phyloP scores from a whole-genome alignment of 2,113 vertebrate species.

The Labeo catla region DNA sequence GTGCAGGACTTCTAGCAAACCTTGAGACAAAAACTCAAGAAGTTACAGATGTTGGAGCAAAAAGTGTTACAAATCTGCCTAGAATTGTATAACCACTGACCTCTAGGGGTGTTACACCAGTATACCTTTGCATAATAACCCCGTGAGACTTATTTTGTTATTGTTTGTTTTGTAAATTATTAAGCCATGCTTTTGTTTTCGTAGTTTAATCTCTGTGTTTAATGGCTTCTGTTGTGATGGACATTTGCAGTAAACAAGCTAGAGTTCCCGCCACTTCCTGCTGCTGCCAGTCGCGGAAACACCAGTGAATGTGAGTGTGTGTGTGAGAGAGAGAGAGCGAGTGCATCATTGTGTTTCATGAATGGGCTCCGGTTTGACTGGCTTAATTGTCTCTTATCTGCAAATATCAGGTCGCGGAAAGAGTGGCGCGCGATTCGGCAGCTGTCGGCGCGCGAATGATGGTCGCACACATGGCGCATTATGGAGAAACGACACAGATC shows the following conservation, averaged over 20 bases:
- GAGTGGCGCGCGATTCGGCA: neutral
- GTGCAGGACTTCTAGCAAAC: neutral
- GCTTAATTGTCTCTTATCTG: neutral
- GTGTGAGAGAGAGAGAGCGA: neutral
- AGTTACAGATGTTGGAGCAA: too few species aligned
- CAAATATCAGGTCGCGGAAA: neutral
- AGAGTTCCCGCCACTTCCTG: slow-evolving; percentile 23
- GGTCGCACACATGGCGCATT: slow-evolving; percentile 60
- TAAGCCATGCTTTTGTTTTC: too few species aligned
- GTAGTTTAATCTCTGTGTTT: neutral
- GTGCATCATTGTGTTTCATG: neutral
- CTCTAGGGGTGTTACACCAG: neutral
- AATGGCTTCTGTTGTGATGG: neutral
- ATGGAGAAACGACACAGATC: slow-evolving; percentile 33
- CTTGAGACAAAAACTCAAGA: neutral
- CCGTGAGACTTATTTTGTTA: neutral
- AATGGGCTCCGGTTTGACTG: neutral
- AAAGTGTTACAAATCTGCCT: neutral
- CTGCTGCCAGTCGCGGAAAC: neutral
- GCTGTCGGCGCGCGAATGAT: slow-evolving; percentile 23
- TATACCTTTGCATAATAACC: neutral
- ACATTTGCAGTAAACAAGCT: slow-evolving; percentile 16
- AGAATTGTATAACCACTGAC: neutral
- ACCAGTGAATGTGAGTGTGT: neutral
- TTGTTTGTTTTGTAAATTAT: neutral